phyloP scores from a whole-genome alignment of 2,797 vertebrate genomes.

The Steatocranus sp. region DNA sequence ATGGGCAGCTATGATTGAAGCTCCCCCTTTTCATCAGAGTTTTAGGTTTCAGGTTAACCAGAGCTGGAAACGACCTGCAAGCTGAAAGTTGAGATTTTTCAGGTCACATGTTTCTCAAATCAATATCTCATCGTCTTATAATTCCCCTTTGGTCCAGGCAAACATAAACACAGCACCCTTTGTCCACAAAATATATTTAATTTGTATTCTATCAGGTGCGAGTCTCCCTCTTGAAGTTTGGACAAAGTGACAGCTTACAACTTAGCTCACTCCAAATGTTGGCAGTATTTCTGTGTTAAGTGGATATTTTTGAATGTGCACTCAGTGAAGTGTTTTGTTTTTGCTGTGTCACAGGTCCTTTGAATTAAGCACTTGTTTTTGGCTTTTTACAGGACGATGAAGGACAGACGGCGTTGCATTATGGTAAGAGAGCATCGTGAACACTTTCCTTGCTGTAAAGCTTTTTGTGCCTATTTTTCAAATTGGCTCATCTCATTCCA shows the following conservation, averaged over 20 bases:
- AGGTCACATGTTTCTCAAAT: conserved; percentile 40
- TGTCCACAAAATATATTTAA: not conserved
- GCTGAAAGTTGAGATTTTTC: conserved; percentile 35
- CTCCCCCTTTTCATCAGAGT: fast-evolving
- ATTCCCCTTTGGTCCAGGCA: conserved; percentile 12
- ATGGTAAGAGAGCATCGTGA: conserved; percentile 81
- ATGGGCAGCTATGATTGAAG: not conserved
- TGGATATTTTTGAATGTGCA: not conserved
- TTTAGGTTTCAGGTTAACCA: not conserved
- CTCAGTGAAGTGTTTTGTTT: not conserved
- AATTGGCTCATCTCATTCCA: not conserved
- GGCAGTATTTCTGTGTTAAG: not conserved
- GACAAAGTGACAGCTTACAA: not conserved
- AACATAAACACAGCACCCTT: conserved; percentile 13
- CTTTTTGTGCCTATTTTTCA: not conserved
- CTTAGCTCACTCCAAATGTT: not conserved
- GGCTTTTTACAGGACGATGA: conserved; percentile 86
- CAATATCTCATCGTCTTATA: conserved; percentile 64
- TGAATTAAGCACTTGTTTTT: conserved; percentile 43
- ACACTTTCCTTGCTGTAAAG: not conserved
- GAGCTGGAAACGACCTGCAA: not conserved
- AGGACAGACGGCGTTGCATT: conserved; percentile 96
- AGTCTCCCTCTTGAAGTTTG: conserved; percentile 6
- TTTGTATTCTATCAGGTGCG: conserved; percentile 4
- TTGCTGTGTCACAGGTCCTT: not conserved